A percentile compares a stretch with the other conserved stretches of the same genome.
phyloP scores from a whole-genome alignment of 2,888 invertebrate genomes.

The Coelinius sp. region DNA sequence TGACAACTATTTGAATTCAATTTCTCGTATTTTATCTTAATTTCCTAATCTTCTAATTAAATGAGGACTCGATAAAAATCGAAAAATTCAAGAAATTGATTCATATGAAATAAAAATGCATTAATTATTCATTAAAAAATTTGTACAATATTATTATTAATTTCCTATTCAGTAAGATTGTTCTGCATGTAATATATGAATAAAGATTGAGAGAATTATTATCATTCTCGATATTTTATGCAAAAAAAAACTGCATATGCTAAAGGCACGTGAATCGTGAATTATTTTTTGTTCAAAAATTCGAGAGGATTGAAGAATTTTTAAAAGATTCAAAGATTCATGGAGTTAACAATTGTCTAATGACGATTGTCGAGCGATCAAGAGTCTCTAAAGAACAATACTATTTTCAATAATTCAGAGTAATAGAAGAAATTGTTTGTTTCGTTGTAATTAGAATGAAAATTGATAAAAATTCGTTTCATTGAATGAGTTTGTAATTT shows the following conservation, averaged over 20 bases:
- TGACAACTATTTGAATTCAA: background rate
- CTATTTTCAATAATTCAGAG: background rate
- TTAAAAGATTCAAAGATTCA: background rate
- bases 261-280: constrained; percentile 7
- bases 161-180: background rate
- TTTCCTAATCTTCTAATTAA: background rate
- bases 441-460: constrained; percentile 14
- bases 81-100: background rate
- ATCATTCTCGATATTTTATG: constrained; percentile 8
- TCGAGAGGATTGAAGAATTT: background rate
- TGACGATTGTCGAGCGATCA: background rate
- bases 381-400: background rate
- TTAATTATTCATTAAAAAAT: background rate
- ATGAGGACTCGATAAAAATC: background rate
- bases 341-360: background rate
- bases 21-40: background rate
- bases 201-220: background rate
- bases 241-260: background rate
- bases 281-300: background rate
- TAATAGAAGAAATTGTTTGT: background rate
- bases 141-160: background rate
- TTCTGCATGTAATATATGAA: background rate
- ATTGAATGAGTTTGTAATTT: constrained; percentile 24
- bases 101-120: background rate
- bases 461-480: constrained; percentile 8